Conservation (phyloP, 2,797 vertebrate genomes). For the Crypturellus tataupa region DNA sequence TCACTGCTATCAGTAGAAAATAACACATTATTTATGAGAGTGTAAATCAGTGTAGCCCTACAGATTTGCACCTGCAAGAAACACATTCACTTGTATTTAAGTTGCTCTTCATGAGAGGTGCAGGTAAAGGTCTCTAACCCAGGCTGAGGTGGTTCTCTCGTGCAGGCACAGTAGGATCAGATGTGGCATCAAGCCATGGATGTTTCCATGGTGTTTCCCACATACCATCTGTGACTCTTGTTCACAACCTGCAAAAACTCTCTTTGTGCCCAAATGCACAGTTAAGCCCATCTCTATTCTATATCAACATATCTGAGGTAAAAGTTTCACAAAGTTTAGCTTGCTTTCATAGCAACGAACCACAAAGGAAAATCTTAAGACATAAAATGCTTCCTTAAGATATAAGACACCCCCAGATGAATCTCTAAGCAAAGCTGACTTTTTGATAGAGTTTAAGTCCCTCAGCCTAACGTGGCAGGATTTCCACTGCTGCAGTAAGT, state of each 20-base stretch:
- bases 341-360: conserved; percentile 29
- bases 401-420: conserved; percentile 19
- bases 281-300: not conserved
- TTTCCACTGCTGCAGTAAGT: conserved; percentile 41
- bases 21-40: not conserved
- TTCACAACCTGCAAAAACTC: conserved; percentile 8
- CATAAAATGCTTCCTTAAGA: not conserved
- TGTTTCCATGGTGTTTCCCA: conserved; percentile 42
- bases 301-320: not conserved
- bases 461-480: conserved; percentile 28
- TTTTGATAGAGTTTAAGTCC: conserved; percentile 49
- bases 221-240: not conserved
- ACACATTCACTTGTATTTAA: not conserved
- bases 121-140: not conserved
- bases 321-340: conserved; percentile 30
- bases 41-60: not conserved
- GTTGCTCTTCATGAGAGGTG: not conserved
- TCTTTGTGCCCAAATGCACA: conserved; percentile 23
- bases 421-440: conserved; percentile 52
- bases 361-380: conserved; percentile 46
- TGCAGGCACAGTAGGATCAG: not conserved
- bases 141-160: not conserved
- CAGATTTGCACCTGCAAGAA: not conserved
- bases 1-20: not conserved
- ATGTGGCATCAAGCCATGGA: not conserved